Conservation (phyloP, 1,140 invertebrate genomes). For the Potamilus streckersoni region DNA sequence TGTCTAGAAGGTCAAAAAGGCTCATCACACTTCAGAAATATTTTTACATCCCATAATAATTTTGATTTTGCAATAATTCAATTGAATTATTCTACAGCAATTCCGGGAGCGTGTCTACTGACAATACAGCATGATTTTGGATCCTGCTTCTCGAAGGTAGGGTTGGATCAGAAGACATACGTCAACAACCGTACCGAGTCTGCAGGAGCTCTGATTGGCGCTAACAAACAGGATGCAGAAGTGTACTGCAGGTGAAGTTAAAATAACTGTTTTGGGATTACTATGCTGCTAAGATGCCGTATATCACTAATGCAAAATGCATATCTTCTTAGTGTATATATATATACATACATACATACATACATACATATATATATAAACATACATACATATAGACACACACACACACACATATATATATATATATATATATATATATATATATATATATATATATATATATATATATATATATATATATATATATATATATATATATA, state of each 20-base stretch:
- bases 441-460: no score
- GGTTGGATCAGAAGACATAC: conserved; percentile 18
- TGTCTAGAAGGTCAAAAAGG: not conserved
- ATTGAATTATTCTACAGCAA: conserved; percentile 10
- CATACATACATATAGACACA: no score
- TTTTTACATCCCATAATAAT: not conserved
- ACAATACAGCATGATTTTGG: conserved; percentile 24
- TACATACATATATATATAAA: no score
- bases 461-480: no score
- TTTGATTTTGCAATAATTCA: not conserved
- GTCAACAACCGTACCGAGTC: conserved; percentile 22
- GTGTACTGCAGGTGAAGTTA: conserved; percentile 6
- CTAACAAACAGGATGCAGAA: conserved; percentile 18
- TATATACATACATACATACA: no score
- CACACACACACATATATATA: no score
- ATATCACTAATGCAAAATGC: no score
- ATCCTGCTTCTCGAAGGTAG: conserved; percentile 22
- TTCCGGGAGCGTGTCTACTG: conserved; percentile 24
- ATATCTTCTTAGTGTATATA: no score
- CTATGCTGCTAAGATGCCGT: no score
- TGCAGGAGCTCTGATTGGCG: conserved; percentile 23
- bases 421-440: no score
- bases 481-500: no score
- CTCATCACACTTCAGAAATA: not conserved
- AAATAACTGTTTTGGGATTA: not conserved